These are phyloP conservation scores for Lutjanus argentimaculatus DNA, from an alignment of 2,797 vertebrate species.

Conservation along the genomic window DNA sequence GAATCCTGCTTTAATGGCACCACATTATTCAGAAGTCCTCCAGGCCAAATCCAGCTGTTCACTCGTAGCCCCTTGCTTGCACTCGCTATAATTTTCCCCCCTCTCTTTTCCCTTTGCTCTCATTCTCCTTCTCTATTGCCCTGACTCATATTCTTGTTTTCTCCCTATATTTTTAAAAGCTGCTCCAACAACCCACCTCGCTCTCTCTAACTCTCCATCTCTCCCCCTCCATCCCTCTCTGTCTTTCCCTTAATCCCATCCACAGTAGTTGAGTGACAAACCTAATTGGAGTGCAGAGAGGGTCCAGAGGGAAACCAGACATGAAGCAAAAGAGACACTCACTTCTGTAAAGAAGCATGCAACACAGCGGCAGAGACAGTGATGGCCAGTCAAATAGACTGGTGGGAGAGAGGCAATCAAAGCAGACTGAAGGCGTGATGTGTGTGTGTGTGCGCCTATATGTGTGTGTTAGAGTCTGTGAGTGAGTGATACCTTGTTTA, in stretches of 20 bases:
- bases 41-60: slow-evolving; percentile 78
- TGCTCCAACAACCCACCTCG: slow-evolving; percentile 24
- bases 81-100: slow-evolving; percentile 44
- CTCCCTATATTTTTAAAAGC: slow-evolving; percentile 41
- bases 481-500: slow-evolving; percentile 58
- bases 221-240: not conserved
- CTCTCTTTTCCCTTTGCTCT: slow-evolving; percentile 47
- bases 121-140: slow-evolving; percentile 42
- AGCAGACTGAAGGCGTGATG: slow-evolving; percentile 45
- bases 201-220: slow-evolving; percentile 13
- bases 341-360: slow-evolving; percentile 75
- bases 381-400: slow-evolving; percentile 76
- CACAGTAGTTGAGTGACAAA: slow-evolving; percentile 84
- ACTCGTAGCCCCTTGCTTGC: slow-evolving; percentile 36
- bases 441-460: slow-evolving; percentile 23
- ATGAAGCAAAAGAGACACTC: slow-evolving; percentile 73
- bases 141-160: slow-evolving; percentile 52
- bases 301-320: slow-evolving; percentile 78
- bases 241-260: slow-evolving; percentile 76
- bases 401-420: slow-evolving; percentile 67
- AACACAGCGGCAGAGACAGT: slow-evolving; percentile 69
- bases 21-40: slow-evolving; percentile 80
- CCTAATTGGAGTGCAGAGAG: slow-evolving; percentile 82
- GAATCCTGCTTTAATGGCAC: slow-evolving; percentile 74
- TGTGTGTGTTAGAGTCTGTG: not conserved